These are phyloP conservation scores for Cactoblastis cactorum DNA, from an alignment of 2,888 invertebrate species.

Conservation along the genomic window DNA sequence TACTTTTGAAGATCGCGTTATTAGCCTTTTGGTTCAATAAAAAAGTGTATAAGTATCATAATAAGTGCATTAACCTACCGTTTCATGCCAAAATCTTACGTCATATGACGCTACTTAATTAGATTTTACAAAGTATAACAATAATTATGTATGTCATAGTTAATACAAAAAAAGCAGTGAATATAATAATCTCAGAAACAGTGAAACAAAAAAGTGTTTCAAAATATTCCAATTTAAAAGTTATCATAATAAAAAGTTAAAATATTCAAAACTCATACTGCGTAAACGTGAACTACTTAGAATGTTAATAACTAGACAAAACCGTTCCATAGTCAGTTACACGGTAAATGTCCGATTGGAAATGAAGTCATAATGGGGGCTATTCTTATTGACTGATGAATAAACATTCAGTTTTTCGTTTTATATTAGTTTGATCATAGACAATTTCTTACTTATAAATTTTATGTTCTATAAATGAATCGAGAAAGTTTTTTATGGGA, in stretches of 20 bases:
- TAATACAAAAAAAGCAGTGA: neutral
- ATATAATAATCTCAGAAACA: neutral
- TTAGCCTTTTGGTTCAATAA: too few species aligned
- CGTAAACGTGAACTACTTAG: slow-evolving; percentile 8
- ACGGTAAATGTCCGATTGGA: neutral
- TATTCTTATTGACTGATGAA: slow-evolving; percentile 39
- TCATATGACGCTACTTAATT: too few species aligned
- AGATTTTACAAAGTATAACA: too few species aligned
- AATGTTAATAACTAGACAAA: slow-evolving; percentile 15
- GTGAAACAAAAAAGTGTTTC: neutral
- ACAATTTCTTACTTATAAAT: slow-evolving; percentile 10
- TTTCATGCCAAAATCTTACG: too few species aligned
- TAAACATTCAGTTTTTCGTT: slow-evolving; percentile 37
- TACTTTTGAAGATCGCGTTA: too few species aligned
- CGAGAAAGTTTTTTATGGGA: neutral
- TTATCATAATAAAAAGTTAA: neutral
- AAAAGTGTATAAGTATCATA: too few species aligned
- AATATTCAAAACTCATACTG: slow-evolving; percentile 2
- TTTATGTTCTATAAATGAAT: neutral
- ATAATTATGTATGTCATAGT: too few species aligned
- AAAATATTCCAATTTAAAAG: neutral
- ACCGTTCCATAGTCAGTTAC: slow-evolving; percentile 16
- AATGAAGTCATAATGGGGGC: slow-evolving; percentile 40
- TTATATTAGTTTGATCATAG: slow-evolving; percentile 17
- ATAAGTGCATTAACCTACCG: too few species aligned